Percentiles rank a stretch among this genome's conserved stretches.
These are phyloP conservation scores for Peromyscus eremicus DNA, from an alignment of 2,797 vertebrate genomes.

Conservation along the genomic window DNA sequence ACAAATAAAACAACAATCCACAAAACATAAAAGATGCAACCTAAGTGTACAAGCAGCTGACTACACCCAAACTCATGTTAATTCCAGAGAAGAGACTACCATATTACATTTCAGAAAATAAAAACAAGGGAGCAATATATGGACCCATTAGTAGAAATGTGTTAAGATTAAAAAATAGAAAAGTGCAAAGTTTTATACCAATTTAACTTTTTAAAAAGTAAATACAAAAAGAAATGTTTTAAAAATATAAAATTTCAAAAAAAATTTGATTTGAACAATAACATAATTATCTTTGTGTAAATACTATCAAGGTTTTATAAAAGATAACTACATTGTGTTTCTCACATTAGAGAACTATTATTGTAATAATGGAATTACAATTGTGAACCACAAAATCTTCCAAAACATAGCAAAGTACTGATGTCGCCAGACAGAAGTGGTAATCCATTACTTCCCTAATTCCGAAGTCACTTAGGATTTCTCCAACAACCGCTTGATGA, in stretches of 20 bases:
- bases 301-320: neutral
- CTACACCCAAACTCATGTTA: neutral
- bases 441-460: neutral
- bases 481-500: neutral
- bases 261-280: neutral
- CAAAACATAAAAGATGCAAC: neutral
- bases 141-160: neutral
- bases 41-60: neutral
- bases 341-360: neutral
- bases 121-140: neutral
- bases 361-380: neutral
- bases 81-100: conserved; percentile 9
- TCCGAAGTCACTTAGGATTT: neutral
- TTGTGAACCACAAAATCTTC: neutral
- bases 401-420: neutral
- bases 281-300: neutral
- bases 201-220: conserved; percentile 32
- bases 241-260: neutral
- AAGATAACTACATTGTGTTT: neutral
- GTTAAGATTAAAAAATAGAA: neutral
- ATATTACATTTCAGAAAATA: neutral
- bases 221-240: neutral
- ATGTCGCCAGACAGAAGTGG: neutral
- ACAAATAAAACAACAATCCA: conserved; percentile 2
- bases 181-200: neutral